Base-by-base conservation (phyloP, 2,113 vertebrate species). In the Leptodactylus fuscus region DNA sequence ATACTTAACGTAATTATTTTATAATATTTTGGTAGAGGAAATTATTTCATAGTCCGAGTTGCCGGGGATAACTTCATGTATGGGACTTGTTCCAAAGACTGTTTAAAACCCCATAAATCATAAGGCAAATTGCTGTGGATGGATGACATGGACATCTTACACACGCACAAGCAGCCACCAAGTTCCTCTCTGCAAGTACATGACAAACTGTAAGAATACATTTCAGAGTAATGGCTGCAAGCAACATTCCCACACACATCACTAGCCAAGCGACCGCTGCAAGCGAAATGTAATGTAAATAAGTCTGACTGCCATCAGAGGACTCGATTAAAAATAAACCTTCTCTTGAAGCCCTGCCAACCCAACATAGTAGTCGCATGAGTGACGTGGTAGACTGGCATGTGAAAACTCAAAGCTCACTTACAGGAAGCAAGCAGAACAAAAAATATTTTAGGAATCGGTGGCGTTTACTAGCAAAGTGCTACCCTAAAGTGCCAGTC, bases 211-310 rank as follows among this genome's bases (percentile, higher is more conserved):
- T 12, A 55, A 29, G 27, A 71, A 53, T 71, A 49, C 58, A 65
- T 82, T 53, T 71, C 81, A 53, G 81, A 49, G 80, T 46, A n/a
- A 81, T 29, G 20, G 65, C 81, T 82, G 11, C 81, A 36, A 82
- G 81, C 46, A 38, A 71, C 65, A 51, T 82, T 82, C 65, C 48
- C 65, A 82, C 65, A 82, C 65, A 82, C 81, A 82, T 82, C 81
- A 53, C 81, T 82, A 82, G 81, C 53, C 65, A 82, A 82, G 65
- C 27, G 27, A 82, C n/a, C 22, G 65, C 65, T 82, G 44, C 65
- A 41, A 71, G 81, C 48, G 53, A 82, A 38, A 82, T 71, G 27
- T 24, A 82, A 82, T 53, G 62, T 82, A 82, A 82, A 82, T 71
- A 71, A 71, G 65, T 71, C 65, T 71, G 46, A 71, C 81, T 70